A percentile compares a stretch with the other conserved stretches of the same genome.
phyloP scores from a whole-genome alignment of 2,888 invertebrate genomes.

The Drosophila nigricruria region DNA sequence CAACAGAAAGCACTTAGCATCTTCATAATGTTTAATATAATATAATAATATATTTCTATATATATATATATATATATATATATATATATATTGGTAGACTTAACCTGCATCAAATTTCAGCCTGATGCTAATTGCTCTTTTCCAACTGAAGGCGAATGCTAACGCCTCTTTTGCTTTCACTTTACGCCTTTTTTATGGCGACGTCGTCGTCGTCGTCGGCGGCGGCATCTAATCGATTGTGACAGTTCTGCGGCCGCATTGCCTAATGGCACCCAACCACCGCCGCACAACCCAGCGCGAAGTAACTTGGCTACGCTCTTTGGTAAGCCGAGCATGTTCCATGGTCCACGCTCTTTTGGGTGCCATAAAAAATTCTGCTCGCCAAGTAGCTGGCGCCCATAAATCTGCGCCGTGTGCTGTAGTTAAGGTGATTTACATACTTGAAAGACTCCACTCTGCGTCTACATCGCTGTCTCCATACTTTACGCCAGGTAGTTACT shows the following conservation, averaged over 20 bases:
- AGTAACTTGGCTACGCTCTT: slow-evolving; percentile 21
- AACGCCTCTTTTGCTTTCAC: slow-evolving; percentile 47
- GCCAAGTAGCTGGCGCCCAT: slow-evolving; percentile 71
- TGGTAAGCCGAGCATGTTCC: slow-evolving; percentile 53
- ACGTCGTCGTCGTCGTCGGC: neutral
- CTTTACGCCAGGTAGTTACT: slow-evolving; percentile 42
- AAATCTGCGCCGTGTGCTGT: slow-evolving; percentile 68
- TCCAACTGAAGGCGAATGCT: slow-evolving; percentile 33
- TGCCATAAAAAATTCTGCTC: slow-evolving; percentile 68
- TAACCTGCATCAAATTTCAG: slow-evolving; percentile 35
- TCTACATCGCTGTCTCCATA: slow-evolving; percentile 8
- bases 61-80: neutral
- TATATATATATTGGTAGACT: neutral
- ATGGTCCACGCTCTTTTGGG: slow-evolving; percentile 21
- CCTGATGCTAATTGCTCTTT: slow-evolving; percentile 49
- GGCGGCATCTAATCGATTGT: slow-evolving; percentile 26
- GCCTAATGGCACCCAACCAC: slow-evolving; percentile 29
- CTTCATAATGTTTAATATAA: slow-evolving; percentile 8
- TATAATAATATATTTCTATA: too few species aligned
- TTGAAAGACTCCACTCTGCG: slow-evolving; percentile 24
- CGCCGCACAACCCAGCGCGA: slow-evolving; percentile 33
- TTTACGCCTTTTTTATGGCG: slow-evolving; percentile 13
- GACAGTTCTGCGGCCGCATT: slow-evolving; percentile 43
- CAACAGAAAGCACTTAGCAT: slow-evolving; percentile 39
- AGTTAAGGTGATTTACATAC: slow-evolving; percentile 77